These are phyloP conservation scores for Arenaria interpres DNA, from an alignment of 2,113 vertebrate genomes.

Conservation along the genomic window DNA sequence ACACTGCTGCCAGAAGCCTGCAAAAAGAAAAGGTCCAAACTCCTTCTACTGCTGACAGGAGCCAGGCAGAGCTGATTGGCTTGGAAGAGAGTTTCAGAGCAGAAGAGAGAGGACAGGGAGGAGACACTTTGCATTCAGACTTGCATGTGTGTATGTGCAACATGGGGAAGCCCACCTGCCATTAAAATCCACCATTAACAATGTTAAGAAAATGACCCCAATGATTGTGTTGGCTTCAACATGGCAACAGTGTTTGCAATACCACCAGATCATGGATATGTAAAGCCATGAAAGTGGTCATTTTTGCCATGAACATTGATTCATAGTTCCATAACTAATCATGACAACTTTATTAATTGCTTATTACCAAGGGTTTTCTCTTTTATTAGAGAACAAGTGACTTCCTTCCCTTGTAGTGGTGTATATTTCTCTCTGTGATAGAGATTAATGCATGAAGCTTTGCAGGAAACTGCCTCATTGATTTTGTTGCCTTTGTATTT, in stretches of 20 bases:
- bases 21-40: not conserved
- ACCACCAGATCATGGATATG: slow-evolving; percentile 28
- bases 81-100: not conserved
- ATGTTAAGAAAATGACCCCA: not conserved
- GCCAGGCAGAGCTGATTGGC: not conserved
- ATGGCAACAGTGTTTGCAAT: not conserved
- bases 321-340: slow-evolving; percentile 80
- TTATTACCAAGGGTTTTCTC: slow-evolving; percentile 79
- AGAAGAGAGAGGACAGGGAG: not conserved
- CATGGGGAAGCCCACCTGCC: not conserved
- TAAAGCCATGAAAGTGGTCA: slow-evolving; percentile 52
- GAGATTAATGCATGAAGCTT: slow-evolving; percentile 82
- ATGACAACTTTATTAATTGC: slow-evolving; percentile 83
- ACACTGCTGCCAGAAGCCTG: not conserved
- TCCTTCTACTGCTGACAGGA: not conserved
- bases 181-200: not conserved
- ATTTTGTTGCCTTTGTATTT: slow-evolving; percentile 82
- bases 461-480: slow-evolving; percentile 81
- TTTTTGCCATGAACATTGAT: slow-evolving; percentile 72
- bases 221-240: not conserved
- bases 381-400: slow-evolving; percentile 83
- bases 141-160: not conserved
- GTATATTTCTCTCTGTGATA: slow-evolving; percentile 76
- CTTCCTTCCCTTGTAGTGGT: slow-evolving; percentile 73
- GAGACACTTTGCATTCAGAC: not conserved